Evolutionary conservation across 2,888 invertebrate species (phyloP), one percentile per base, ranked within the genome.

Genomic region (Diadromus collaris): DNA sequence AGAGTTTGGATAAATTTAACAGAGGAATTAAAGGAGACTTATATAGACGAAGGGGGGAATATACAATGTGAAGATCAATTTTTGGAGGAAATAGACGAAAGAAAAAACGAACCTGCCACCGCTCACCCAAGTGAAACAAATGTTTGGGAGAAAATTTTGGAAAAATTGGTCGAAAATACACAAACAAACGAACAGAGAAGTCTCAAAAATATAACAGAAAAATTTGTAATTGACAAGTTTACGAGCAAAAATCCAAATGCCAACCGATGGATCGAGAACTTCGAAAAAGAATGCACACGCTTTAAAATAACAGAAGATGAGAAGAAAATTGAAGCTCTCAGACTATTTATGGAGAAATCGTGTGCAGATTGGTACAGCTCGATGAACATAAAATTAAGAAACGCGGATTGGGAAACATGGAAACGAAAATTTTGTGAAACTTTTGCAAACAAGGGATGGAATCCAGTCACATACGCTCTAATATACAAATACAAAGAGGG

Each of bases 371-470:
- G 84, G 84, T 84, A 85, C 46, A 81, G 79, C 51, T 81, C 72
- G 27, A 83, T 79, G 78, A 64, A 82, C 5, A 76, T 84, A 61
- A 85, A 82, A 79, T 54, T 76, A 7, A 81, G 83, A 69, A 48
- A 81, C 24, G 69, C 81, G 67, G 73, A 80, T 38, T 83, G 83
- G 83, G 60, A 34, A 44, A 69, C 63, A 6, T 84, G 84, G 83
- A 81, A 81, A 78, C 44, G 73, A 72, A 82, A 74, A 74, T 81
- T 84, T 64, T 80, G 79, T 67, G 79, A 82, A 32, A 84, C 83
- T 21, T 85, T 80, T 81, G 83, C 82, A 46, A 83, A 82, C 60
- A 85, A 83, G 84, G 84, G 83, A 3, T 85, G 84, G 85, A 73
- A 81, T 61, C 65, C 76, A 65, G 75, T 81, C 7, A 85, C 58